A percentile compares a stretch with the other conserved stretches of the same genome.
phyloP scores from a whole-genome alignment of 2,113 vertebrate species.

The Seriola quinqueradiata region DNA sequence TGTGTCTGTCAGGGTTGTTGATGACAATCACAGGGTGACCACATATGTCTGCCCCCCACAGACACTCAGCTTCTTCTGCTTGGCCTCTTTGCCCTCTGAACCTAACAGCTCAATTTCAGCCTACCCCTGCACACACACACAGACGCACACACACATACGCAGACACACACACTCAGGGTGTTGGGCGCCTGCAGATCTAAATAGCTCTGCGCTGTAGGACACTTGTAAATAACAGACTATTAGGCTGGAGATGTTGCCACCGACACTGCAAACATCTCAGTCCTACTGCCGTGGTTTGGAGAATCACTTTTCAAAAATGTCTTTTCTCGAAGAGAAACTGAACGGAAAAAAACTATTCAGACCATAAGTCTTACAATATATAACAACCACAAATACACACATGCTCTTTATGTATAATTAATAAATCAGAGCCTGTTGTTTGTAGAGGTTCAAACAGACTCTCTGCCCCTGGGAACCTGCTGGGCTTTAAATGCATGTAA shows the following conservation, averaged over 20 bases:
- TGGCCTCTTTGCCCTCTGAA: slow-evolving; percentile 69
- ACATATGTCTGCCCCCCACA: neutral
- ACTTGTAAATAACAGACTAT: slow-evolving; percentile 67
- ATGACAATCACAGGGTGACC: slow-evolving; percentile 36
- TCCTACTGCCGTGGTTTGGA: slow-evolving; percentile 1
- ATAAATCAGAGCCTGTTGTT: slow-evolving; percentile 70
- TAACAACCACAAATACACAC: neutral
- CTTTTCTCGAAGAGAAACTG: neutral
- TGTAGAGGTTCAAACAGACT: slow-evolving; percentile 49
- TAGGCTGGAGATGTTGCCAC: slow-evolving; percentile 44
- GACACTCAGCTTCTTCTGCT: slow-evolving; percentile 42
- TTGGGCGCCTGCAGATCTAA: slow-evolving; percentile 55
- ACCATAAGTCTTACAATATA: neutral
- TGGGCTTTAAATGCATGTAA: slow-evolving; percentile 61
- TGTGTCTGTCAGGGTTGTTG: slow-evolving; percentile 35
- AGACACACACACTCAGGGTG: slow-evolving; percentile 4
- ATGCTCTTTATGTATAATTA: slow-evolving; percentile 38
- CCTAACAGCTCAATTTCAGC: slow-evolving; percentile 77
- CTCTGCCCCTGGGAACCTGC: slow-evolving; percentile 44
- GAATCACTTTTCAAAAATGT: slow-evolving; percentile 3
- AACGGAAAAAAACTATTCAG: neutral
- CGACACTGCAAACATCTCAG: slow-evolving; percentile 30
- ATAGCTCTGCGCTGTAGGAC: slow-evolving; percentile 55
- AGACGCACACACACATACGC: slow-evolving; percentile 23
- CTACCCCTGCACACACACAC: slow-evolving; percentile 38